Conservation (phyloP, 1,140 invertebrate species). For the Drosophila trapezifrons region DNA sequence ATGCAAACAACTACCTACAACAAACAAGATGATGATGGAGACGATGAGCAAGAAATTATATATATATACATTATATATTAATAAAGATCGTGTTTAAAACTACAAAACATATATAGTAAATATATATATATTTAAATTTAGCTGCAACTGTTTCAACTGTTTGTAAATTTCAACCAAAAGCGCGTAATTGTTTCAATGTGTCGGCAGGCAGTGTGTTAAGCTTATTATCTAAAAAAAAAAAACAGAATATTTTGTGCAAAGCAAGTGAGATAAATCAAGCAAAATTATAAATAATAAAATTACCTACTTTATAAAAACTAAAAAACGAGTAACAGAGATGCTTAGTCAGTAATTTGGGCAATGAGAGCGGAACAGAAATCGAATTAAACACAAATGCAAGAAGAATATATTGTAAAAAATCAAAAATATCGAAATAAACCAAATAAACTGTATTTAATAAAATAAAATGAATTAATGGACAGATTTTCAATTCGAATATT, state of each 20-base stretch:
- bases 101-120: slow-evolving; percentile 39
- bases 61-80: slow-evolving; percentile 34
- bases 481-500: slow-evolving; percentile 41
- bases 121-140: slow-evolving; percentile 67
- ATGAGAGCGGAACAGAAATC: slow-evolving; percentile 26
- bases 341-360: slow-evolving; percentile 56
- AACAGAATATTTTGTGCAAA: slow-evolving; percentile 45
- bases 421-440: slow-evolving; percentile 36
- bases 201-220: slow-evolving; percentile 47
- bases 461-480: not conserved
- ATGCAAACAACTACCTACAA: slow-evolving; percentile 79
- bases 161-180: slow-evolving; percentile 68
- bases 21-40: slow-evolving; percentile 32
- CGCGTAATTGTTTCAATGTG: slow-evolving; percentile 62
- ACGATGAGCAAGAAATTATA: slow-evolving; percentile 65
- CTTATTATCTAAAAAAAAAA: slow-evolving; percentile 52
- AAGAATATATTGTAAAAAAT: slow-evolving; percentile 32
- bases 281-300: slow-evolving; percentile 31
- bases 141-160: slow-evolving; percentile 61
- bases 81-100: slow-evolving; percentile 46
- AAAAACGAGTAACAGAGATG: slow-evolving; percentile 28
- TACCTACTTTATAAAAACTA: slow-evolving; percentile 5
- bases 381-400: slow-evolving; percentile 28
- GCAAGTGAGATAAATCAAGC: not conserved
- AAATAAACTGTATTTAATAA: slow-evolving; percentile 44